These are phyloP conservation scores for Alligator sinensis DNA, from an alignment of 2,113 vertebrate genomes.

Conservation along the genomic window DNA sequence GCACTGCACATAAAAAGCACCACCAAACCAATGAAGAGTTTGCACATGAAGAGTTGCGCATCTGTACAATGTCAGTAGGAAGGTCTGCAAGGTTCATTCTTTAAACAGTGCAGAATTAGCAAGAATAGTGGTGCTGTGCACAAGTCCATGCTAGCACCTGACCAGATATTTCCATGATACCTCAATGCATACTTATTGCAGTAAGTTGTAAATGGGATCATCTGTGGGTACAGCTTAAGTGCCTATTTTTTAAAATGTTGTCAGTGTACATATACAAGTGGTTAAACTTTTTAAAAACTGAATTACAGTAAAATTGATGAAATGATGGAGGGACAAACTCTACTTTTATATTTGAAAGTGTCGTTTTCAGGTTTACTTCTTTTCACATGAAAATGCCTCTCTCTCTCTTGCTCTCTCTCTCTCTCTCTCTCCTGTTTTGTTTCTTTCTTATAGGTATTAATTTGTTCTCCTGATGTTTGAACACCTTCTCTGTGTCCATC, in stretches of 20 bases:
- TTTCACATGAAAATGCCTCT: not conserved
- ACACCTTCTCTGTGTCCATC: not conserved
- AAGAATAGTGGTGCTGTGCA: not conserved
- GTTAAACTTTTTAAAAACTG: not conserved
- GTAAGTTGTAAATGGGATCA: not conserved
- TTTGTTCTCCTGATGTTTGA: constrained; percentile 16
- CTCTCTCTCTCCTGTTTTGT: not conserved
- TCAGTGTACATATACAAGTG: constrained; percentile 15
- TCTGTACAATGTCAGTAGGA: too few relatives aligned
- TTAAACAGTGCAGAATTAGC: constrained; percentile 14
- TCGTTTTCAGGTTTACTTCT: not conserved
- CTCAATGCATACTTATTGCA: constrained; percentile 32
- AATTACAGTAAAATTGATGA: not conserved
- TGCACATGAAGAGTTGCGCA: too few relatives aligned
- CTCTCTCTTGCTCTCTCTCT: not conserved
- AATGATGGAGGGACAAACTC: not conserved
- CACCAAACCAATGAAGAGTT: too few relatives aligned
- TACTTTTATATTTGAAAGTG: not conserved
- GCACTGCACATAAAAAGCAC: not conserved
- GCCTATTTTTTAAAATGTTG: not conserved
- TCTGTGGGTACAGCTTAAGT: constrained; percentile 1
- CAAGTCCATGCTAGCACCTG: not conserved
- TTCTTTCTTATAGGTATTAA: constrained; percentile 5
- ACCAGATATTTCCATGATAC: not conserved
- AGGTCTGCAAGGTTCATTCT: not conserved